Conservation (phyloP, 2,888 invertebrate species). For the Lycophotia porphyrea region DNA sequence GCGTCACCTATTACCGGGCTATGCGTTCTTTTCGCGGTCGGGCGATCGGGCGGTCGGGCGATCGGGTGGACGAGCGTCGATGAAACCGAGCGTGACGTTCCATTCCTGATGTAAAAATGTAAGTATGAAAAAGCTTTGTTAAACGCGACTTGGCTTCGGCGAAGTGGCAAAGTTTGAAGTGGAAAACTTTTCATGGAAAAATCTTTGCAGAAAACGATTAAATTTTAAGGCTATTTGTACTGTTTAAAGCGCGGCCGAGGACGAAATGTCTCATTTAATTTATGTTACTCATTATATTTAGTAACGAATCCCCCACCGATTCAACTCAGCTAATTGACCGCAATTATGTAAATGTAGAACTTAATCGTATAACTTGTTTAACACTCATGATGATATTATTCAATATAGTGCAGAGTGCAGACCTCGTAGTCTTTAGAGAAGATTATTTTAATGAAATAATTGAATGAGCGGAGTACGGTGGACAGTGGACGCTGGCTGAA, state of each 20-base stretch:
- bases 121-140: constrained; percentile 90
- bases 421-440: constrained; percentile 77
- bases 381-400: constrained; percentile 75
- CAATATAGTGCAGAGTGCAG: constrained; percentile 76
- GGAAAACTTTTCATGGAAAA: constrained; percentile 90
- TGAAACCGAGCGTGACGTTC: constrained; percentile 89
- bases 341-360: constrained; percentile 65
- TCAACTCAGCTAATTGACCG: constrained; percentile 59
- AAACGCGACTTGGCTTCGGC: constrained; percentile 88
- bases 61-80: constrained; percentile 83
- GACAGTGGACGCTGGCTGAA: constrained; percentile 81
- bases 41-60: constrained; percentile 84
- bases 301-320: constrained; percentile 64
- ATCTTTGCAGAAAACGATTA: constrained; percentile 89
- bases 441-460: constrained; percentile 87
- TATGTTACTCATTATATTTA: constrained; percentile 68
- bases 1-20: constrained; percentile 89
- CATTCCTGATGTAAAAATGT: constrained; percentile 89
- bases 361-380: constrained; percentile 71
- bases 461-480: constrained; percentile 80
- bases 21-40: constrained; percentile 88
- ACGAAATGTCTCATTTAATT: constrained; percentile 76
- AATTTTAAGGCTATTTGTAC: constrained; percentile 89
- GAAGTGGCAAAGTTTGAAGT: constrained; percentile 90
- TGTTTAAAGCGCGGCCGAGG: constrained; percentile 79